phyloP scores from a whole-genome alignment of 2,797 vertebrate genomes.

The Sebastes taczanowskii region DNA sequence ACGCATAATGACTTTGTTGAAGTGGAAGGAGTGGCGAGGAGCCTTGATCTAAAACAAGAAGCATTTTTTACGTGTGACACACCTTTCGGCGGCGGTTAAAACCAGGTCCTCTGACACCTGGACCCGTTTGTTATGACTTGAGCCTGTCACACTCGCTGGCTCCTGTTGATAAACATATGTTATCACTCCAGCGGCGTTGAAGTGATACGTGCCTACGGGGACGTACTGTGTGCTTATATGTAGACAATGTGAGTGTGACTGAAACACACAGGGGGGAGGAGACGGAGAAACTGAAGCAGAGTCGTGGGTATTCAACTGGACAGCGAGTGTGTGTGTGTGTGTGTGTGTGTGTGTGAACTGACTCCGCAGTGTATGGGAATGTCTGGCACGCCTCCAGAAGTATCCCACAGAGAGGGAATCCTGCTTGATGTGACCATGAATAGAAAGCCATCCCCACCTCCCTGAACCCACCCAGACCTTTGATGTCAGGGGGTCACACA shows the following conservation, averaged over 20 bases:
- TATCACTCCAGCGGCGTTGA: conserved; percentile 47
- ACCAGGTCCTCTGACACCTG: conserved; percentile 52
- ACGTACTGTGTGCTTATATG: conserved; percentile 22
- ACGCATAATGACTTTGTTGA: conserved; percentile 21
- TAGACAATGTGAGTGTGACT: conserved; percentile 37
- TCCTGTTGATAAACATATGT: conserved; percentile 52
- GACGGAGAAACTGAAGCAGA: conserved; percentile 10
- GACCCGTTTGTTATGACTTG: conserved; percentile 58
- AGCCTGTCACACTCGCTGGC: conserved; percentile 57
- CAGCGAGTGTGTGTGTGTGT: conserved; percentile 28
- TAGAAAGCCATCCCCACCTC: conserved; percentile 63
- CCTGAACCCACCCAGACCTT: conserved; percentile 69
- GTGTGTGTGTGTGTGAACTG: conserved; percentile 19
- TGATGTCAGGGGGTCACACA: conserved; percentile 75
- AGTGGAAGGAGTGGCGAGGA: not conserved
- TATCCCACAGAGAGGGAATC: conserved; percentile 70
- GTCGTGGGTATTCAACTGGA: conserved; percentile 27
- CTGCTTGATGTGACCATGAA: conserved; percentile 74
- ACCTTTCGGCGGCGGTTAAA: conserved; percentile 8
- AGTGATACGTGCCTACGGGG: conserved; percentile 56
- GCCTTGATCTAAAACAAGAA: conserved; percentile 20
- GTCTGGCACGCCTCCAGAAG: conserved; percentile 71
- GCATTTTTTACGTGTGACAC: conserved; percentile 26
- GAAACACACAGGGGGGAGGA: conserved; percentile 19
- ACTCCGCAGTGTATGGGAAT: conserved; percentile 58